phyloP scores from a whole-genome alignment of 2,797 vertebrate species.

The Sebastes elongatus region DNA sequence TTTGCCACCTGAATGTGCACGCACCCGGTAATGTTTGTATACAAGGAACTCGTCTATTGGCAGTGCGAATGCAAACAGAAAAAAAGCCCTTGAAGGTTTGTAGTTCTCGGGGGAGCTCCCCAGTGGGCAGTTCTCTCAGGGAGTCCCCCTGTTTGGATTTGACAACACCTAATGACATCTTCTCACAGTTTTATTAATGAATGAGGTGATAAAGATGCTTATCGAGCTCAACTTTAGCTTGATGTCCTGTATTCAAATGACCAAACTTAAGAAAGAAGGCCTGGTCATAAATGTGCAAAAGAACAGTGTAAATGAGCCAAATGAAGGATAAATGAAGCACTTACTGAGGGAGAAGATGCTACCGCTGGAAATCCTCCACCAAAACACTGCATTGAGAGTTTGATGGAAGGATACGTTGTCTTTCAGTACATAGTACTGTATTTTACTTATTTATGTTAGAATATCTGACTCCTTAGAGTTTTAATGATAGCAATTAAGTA shows the following conservation, averaged over 20 bases:
- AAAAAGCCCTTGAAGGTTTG: too few species aligned
- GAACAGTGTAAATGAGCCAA: not conserved
- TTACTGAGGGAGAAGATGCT: not conserved
- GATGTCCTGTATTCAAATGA: not conserved
- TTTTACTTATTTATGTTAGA: not conserved
- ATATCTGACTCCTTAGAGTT: not conserved
- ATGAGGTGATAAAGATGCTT: not conserved
- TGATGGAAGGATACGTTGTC: not conserved
- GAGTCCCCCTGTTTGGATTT: too few species aligned
- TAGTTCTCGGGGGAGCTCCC: too few species aligned
- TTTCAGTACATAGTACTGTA: not conserved
- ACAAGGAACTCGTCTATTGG: too few species aligned
- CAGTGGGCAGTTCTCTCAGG: not conserved
- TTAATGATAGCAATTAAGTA: not conserved
- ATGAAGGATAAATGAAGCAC: not conserved
- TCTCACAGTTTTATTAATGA: not conserved
- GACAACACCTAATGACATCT: not conserved
- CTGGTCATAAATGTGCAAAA: not conserved
- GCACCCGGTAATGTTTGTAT: too few species aligned
- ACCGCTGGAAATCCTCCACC: not conserved
- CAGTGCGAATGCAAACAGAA: too few species aligned
- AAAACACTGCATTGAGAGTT: not conserved
- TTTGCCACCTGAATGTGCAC: too few species aligned
- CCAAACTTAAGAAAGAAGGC: not conserved
- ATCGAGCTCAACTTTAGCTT: not conserved